A percentile compares a stretch with the other conserved stretches of the same genome.
These are phyloP conservation scores for Allobates femoralis DNA, from an alignment of 2,797 vertebrate species.

Conservation along the genomic window DNA sequence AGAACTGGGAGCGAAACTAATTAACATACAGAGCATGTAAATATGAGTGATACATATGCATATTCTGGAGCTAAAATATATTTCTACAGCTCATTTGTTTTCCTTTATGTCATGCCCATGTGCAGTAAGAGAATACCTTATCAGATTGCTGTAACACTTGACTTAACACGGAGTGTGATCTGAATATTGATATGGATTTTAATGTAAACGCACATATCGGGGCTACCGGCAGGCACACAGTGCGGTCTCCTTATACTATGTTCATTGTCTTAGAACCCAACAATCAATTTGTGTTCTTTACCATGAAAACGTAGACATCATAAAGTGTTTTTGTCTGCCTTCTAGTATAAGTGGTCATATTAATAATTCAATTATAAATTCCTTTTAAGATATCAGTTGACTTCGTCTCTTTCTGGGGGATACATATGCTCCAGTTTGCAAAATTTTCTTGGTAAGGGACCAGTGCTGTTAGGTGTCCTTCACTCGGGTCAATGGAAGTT, in stretches of 20 bases:
- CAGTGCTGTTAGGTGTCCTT: no score
- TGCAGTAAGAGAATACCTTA: constrained; percentile 49
- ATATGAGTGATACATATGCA: constrained; percentile 20
- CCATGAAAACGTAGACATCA: neutral
- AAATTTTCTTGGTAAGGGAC: no score
- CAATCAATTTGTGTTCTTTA: neutral
- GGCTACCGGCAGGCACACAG: neutral
- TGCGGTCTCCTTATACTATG: neutral
- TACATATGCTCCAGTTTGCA: no score
- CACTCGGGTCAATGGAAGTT: no score
- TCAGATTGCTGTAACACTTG: constrained; percentile 50
- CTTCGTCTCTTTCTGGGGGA: no score
- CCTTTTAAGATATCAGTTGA: no score
- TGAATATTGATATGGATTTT: constrained; percentile 54
- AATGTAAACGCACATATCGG: constrained; percentile 34
- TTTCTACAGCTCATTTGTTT: constrained; percentile 45
- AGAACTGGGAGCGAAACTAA: neutral
- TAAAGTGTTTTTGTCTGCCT: neutral
- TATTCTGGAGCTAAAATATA: constrained; percentile 36
- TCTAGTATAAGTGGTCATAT: no score
- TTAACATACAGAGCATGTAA: constrained; percentile 12
- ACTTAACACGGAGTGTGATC: constrained; percentile 50
- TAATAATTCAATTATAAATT: no score
- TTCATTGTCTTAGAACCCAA: neutral
- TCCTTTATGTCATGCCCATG: constrained; percentile 28